Base-by-base conservation (phyloP, 2,113 vertebrate species). In the Calidris pugnax region DNA sequence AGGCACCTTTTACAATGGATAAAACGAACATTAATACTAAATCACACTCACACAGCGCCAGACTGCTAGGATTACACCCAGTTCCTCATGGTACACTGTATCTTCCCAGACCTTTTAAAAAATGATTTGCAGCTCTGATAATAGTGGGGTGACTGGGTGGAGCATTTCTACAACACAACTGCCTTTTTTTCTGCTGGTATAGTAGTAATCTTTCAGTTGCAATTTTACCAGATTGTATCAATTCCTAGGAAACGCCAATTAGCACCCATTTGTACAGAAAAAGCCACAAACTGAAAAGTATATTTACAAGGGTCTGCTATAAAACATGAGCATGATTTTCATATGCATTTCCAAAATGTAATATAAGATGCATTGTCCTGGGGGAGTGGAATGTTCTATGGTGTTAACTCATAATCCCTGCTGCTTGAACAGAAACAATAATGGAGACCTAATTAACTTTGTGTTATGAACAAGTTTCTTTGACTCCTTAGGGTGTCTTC, bases 21-120 rank as follows among this genome's bases (percentile, higher is more conserved):
- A 85, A 95, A 97, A 79, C 45, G 69, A 89, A 30, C 66, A 71
- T 76, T 87, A 90, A 74, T 78, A 62, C 28, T 74, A 78, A 89
- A 92, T 71, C 14, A 1, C 55, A 47, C 55, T 88, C 55, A 57
- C 71, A 35, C 35, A 16, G 10, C n/a, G 39, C 32, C 41, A 97
- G 60, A 7, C 18, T 92, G 59, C 43, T 79, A 85, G 81, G 69
- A 92, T 94, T 82, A 83, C 56, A 28, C 27, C 62, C 35, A 50
- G 23, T 21, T 92, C 73, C 43, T 95, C n/a, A n/a, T 43, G 47
- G 57, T 28, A 21, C 0, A 1, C n/a, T 90, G 2, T 35, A 90
- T 91, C 30, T 90, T 89, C 66, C 51, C 23, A 53, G 67, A 74
- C 83, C 67, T 95, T 78, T 95, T 75, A 94, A 81, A 72, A 63